Percentiles rank a stretch among this genome's conserved stretches.
These are phyloP conservation scores for Cerastis leucographa DNA, from an alignment of 2,888 invertebrate species.

Conservation along the genomic window DNA sequence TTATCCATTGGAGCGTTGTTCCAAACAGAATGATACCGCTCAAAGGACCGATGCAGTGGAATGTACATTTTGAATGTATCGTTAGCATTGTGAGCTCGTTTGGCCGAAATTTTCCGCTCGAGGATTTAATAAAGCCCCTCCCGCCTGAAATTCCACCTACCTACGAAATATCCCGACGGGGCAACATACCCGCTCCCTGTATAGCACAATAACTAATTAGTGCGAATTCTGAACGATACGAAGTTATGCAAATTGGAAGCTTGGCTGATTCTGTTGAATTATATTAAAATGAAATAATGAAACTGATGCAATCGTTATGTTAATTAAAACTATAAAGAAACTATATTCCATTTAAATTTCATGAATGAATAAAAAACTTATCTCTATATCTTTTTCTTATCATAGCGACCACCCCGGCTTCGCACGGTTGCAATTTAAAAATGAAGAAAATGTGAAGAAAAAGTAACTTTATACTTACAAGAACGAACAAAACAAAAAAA, in stretches of 20 bases:
- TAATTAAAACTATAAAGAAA: background rate
- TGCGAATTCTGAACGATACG: constrained; percentile 12
- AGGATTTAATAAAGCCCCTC: constrained; percentile 26
- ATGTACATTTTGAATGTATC: constrained; percentile 12
- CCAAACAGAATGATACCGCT: background rate
- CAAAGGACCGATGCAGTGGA: constrained; percentile 13
- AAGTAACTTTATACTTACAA: no score
- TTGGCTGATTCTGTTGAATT: background rate
- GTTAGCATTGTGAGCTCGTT: constrained; percentile 10
- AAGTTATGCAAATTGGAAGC: constrained; percentile 25
- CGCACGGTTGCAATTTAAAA: background rate
- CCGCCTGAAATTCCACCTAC: no score
- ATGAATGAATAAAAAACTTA: background rate
- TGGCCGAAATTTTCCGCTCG: constrained; percentile 18
- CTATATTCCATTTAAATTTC: background rate
- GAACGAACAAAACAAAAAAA: no score
- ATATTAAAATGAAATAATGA: background rate
- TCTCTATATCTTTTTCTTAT: no score
- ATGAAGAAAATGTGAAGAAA: background rate
- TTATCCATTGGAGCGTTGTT: constrained; percentile 5
- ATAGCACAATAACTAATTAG: constrained; percentile 34
- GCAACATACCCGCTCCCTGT: background rate
- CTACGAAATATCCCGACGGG: constrained; percentile 16
- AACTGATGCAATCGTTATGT: background rate
- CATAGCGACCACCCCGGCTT: no score